Conservation (phyloP, 1,140 invertebrate genomes). For the Dolichoris vasculosae region DNA sequence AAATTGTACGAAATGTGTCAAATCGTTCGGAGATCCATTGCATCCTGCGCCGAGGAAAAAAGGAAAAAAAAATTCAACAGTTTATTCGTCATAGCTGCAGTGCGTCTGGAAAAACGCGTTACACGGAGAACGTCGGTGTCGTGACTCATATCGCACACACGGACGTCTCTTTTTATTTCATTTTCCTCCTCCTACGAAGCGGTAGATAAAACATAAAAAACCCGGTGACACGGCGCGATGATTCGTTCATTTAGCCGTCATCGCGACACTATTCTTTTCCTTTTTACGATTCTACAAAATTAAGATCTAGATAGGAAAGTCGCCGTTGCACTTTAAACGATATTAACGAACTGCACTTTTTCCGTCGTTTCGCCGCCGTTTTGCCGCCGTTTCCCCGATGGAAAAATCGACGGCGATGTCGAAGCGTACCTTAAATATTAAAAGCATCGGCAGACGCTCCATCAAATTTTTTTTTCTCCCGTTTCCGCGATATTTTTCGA, state of each 20-base stretch:
- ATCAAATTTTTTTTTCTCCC: neutral
- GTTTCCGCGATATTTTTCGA: neutral
- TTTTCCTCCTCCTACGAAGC: neutral
- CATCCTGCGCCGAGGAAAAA: neutral
- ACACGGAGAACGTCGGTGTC: conserved; percentile 2
- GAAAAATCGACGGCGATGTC: neutral
- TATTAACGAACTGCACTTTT: neutral
- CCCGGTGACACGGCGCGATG: conserved; percentile 9
- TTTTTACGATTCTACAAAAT: conserved; percentile 18
- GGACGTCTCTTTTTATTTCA: conserved; percentile 10
- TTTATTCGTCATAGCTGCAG: neutral
- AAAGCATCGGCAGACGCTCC: neutral
- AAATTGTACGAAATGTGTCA: neutral
- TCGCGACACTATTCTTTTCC: neutral
- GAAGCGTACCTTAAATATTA: neutral
- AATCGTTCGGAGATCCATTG: neutral
- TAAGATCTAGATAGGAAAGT: neutral
- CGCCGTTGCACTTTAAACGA: neutral
- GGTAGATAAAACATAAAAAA: conserved; percentile 7
- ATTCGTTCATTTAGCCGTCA: conserved; percentile 23
- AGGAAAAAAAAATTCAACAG: neutral
- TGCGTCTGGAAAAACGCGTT: conserved; percentile 31
- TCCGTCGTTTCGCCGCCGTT: neutral
- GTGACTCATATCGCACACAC: conserved; percentile 26
- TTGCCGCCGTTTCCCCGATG: neutral